Percentiles rank a stretch among this genome's conserved stretches.
Evolutionary conservation across 2,113 vertebrate genomes (phyloP).

Genomic region (Indicator maculatus): DNA sequence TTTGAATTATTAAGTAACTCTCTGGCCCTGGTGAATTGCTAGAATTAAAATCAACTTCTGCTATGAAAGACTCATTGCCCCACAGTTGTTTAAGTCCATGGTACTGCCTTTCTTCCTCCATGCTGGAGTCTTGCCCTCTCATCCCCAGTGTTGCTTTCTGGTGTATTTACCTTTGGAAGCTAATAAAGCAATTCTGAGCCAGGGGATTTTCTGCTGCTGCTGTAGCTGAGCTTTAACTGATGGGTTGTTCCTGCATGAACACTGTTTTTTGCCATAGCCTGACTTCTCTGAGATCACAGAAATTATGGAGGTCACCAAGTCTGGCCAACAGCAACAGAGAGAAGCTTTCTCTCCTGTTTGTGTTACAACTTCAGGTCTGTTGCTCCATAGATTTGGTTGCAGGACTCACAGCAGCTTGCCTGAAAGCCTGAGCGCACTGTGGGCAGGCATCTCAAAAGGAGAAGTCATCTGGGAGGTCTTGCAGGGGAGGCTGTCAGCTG

Average conservation of each 20-base stretch:
- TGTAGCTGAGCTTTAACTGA: neutral
- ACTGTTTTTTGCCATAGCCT: neutral
- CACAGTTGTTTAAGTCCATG: neutral
- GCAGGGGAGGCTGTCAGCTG: neutral
- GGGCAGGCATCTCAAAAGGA: no score
- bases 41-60: neutral
- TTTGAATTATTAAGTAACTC: neutral
- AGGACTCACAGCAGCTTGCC: neutral
- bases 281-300: neutral
- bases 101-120: neutral
- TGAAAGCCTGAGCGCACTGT: fast-evolving
- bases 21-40: neutral
- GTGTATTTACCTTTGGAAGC: neutral
- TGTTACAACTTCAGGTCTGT: neutral
- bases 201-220: neutral
- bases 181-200: neutral
- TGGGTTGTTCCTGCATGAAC: neutral
- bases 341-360: neutral
- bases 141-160: neutral
- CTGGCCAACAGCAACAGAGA: neutral
- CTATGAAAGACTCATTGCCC: no score
- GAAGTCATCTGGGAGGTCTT: neutral
- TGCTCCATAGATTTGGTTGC: neutral
- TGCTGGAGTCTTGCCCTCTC: neutral
- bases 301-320: neutral